Base-by-base conservation (phyloP, 2,888 invertebrate species). In the Thymelicus acteon region DNA sequence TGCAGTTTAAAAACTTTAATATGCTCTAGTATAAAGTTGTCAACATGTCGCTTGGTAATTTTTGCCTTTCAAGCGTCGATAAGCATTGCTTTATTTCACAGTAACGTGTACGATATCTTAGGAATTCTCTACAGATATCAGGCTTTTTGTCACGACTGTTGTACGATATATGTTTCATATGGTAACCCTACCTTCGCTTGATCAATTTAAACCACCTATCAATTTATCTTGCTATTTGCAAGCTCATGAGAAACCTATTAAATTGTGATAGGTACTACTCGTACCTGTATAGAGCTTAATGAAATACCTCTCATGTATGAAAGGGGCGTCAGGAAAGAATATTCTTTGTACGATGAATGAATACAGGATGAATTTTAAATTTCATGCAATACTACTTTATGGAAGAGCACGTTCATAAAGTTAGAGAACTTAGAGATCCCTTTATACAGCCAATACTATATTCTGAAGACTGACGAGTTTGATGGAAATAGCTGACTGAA, bases 301-400 rank as follows among this genome's bases (percentile, higher is more conserved):
- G 58, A 39, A 58, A 58, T 8, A 10, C 37, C 3, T 12, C 58
- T 58, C n/a, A 3, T n/a, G 39, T 39, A n/a, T 58, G 37, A 57
- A 37, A n/a, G 58, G 58, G 31, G 37, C n/a, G 58, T 39, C 58
- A 58, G 39, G 6, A 37, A 39, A 58, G 58, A 24, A 54, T 54
- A 58, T 39, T 58, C 58, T 37, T 58, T 39, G 58, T 39, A 39
- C 37, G 39, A 58, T 58, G 58, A 39, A 58, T 58, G 58, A 58
- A 58, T 58, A 39, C 58, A 39, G 58, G 37, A 58, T 58, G 58
- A 58, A 58, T 58, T 58, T 58, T 58, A 58, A 58, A 58, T 58
- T 58, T 58, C 37, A 58, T 58, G 39, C 58, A 31, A 12, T n/a
- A 39, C 24, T 54, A 24, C 24, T 44, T 44, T 12, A 54, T 54